Base-by-base conservation (phyloP, 1,140 invertebrate species). In the Drosophila auraria region DNA sequence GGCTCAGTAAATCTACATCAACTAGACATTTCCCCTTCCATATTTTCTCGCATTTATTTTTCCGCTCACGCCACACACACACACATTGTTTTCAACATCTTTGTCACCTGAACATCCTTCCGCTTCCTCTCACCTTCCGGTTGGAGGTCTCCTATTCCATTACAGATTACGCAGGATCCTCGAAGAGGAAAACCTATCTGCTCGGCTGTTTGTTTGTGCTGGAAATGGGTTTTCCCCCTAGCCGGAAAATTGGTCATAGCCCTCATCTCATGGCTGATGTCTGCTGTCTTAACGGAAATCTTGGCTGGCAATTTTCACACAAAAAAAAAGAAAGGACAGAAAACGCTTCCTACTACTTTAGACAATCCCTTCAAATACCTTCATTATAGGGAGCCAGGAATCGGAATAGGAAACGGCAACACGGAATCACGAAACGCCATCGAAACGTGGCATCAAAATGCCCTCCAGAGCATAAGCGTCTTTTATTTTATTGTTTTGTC, bases 401-500 rank as follows among this genome's bases (percentile, higher is more conserved):
- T 80, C 59, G 81, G 73, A 54, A 70, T 59, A 53, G 66, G 50
- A 53, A 79, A 80, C 44, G 80, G 36, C 38, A 56, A 38, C 36
- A 38, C 36, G 17, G 74, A 82, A 83, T 78, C 58, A 60, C 70
- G 74, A 57, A 72, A 74, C 53, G 72, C 59, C 40, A 86, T 86
- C 78, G 65, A 69, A 60, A 84, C 65, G 78, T 60, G 53, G 73
- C 68, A 81, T 60, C 47, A 53, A 66, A 81, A 74, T 58, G 54
- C 76, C 60, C 79, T 78, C 84, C 62, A 23, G 80, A 87, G 83
- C 83, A 87, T 78, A 84, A 90, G 73, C 61, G 78, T 89, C 78
- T 84, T 89, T 89, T 82, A 82, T 90, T 90, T 89, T 82, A 89
- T 89, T 89, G 86, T 89, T 89, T 82, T 90, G 82, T 86, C 86